Conservation (phyloP, 1,140 invertebrate genomes). For the Pseudomyrmex pallidus region DNA sequence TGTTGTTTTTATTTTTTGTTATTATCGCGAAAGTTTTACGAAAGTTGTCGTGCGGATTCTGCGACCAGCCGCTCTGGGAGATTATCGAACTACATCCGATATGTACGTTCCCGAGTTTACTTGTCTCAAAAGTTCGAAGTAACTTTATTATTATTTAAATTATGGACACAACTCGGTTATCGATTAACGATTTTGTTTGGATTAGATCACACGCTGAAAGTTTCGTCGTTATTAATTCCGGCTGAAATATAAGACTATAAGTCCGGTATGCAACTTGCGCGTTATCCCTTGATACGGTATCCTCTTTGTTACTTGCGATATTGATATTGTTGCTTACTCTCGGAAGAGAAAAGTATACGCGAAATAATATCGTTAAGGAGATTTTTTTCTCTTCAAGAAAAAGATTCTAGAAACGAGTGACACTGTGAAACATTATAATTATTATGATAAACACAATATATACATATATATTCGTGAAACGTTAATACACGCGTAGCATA, state of each 20-base stretch:
- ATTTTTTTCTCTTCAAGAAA: no score
- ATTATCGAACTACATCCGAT: not conserved
- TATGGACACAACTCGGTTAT: not conserved
- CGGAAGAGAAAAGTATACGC: not conserved
- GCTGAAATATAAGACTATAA: not conserved
- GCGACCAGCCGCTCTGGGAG: not conserved
- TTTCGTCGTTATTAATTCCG: not conserved
- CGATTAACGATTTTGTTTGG: not conserved
- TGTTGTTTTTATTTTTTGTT: no score
- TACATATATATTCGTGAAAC: not conserved
- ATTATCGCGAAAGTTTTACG: not conserved
- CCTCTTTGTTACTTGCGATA: not conserved
- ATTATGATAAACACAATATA: no score
- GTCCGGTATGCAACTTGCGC: not conserved
- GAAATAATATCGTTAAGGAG: not conserved
- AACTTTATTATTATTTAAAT: not conserved
- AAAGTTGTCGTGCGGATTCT: not conserved
- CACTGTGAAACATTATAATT: no score
- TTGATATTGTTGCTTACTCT: not conserved
- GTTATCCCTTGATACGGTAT: not conserved
- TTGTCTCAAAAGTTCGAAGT: not conserved
- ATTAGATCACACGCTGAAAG: not conserved
- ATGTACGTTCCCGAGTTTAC: no score
- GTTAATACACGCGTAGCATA: not conserved
- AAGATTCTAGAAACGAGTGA: no score